Base-by-base conservation (phyloP, 2,113 vertebrate genomes). In the Bufo bufo region DNA sequence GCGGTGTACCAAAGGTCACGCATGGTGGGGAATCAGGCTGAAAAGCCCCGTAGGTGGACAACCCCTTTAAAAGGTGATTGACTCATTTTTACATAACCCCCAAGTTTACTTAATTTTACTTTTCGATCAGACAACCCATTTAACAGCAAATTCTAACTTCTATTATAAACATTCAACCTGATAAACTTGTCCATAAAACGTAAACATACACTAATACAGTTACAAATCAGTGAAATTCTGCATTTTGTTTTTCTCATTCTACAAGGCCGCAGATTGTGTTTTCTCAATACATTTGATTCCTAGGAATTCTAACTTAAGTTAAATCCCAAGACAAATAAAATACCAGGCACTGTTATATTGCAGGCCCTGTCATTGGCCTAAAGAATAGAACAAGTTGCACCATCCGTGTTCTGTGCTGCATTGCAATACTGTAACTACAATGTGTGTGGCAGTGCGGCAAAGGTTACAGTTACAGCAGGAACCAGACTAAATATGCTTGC, bases 401-500 rank as follows among this genome's bases (percentile, higher is more conserved):
- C 63, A 61, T 45, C 14, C 12, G 47, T 33, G 85, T 79, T 52
- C 49, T 52, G 56, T 23, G 20, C 58, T 85, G 77, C 50, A 82
- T 72, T 82, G 45, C 50, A 74, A 47, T 81, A 52, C 79, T 82
- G 69, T 33, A 77, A 75, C 56, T 59, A 63, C 86, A 72, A 72
- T 72, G 80, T 88, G 86, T 82, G 86, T 88, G 86, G 86, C 61
- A 83, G 45, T 43, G 74, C 47, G 58, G 86, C 80, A 77, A 88
- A 88, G 86, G 79, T 88, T 88, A 82, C 80, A 63, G 79, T 88
- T 75, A 88, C 69, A 83, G 58, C 80, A 77, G 47, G 79, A 77
- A 88, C 79, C 79, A 83, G 79, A 75, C 86, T 88, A 88, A 88
- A 59, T 83, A 77, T 59, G 80, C 72, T 75, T 88, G n/a, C 86